These are phyloP conservation scores for Portunus trituberculatus DNA, from an alignment of 1,140 invertebrate species.

Conservation along the genomic window DNA sequence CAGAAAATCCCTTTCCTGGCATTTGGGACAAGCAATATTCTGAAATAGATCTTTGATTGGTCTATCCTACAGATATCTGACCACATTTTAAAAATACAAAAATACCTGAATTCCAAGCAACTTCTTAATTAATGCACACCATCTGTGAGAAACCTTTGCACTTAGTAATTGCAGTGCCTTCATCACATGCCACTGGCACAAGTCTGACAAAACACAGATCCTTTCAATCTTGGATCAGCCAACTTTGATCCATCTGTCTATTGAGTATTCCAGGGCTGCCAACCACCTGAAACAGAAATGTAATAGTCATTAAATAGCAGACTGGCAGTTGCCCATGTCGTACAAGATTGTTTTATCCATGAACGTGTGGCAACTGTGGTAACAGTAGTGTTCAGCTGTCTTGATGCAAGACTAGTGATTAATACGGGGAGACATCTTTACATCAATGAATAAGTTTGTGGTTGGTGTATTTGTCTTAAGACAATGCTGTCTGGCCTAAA, in stretches of 20 bases:
- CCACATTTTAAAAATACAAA: conserved; percentile 46
- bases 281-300: conserved; percentile 89
- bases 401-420: too few species aligned
- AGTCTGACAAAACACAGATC: neutral
- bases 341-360: too few species aligned
- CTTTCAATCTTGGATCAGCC: conserved; percentile 77
- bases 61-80: neutral
- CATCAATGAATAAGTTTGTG: too few species aligned
- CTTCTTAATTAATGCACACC: neutral
- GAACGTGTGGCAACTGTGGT: too few species aligned
- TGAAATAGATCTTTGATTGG: conserved; percentile 39
- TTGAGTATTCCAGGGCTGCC: conserved; percentile 95
- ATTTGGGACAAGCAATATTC: neutral
- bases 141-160: neutral
- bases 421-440: too few species aligned
- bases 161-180: neutral
- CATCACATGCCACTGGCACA: neutral
- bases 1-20: conserved; percentile 42
- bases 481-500: too few species aligned
- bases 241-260: conserved; percentile 97
- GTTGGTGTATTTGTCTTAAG: too few species aligned
- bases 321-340: too few species aligned
- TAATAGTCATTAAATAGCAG: conserved; percentile 14
- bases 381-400: too few species aligned
- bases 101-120: conserved; percentile 31